Conservation (phyloP, 2,113 vertebrate species). For the Glaucidium brasilianum region DNA sequence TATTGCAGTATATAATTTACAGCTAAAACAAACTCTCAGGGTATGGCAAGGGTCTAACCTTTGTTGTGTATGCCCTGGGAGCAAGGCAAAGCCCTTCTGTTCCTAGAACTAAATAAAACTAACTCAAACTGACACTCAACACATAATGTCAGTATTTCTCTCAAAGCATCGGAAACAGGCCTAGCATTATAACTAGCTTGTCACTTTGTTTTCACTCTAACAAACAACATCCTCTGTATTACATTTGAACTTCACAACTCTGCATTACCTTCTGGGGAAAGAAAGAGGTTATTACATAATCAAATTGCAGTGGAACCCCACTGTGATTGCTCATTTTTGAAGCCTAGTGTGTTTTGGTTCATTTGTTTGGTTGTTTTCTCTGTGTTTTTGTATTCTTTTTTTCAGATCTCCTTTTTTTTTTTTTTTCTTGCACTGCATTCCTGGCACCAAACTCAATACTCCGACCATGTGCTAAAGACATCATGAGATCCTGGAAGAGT, state of each 20-base stretch:
- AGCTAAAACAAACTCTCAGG: not conserved
- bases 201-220: constrained; percentile 34
- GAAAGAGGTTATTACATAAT: constrained; percentile 46
- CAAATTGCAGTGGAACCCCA: constrained; percentile 47
- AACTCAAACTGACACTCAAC: constrained; percentile 11
- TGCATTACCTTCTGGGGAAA: constrained; percentile 34
- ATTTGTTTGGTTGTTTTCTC: constrained; percentile 49
- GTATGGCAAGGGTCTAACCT: not conserved
- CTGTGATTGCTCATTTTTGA: constrained; percentile 52
- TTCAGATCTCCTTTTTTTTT: not conserved
- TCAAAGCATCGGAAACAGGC: constrained; percentile 11
- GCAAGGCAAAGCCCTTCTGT: not conserved
- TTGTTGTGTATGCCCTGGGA: not conserved
- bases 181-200: constrained; percentile 4
- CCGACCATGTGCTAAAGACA: constrained; percentile 56
- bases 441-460: constrained; percentile 13
- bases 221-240: constrained; percentile 29
- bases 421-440: not conserved
- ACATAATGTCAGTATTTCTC: not conserved
- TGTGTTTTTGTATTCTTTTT: not conserved
- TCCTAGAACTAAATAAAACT: constrained; percentile 9
- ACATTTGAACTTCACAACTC: constrained; percentile 18
- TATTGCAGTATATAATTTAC: constrained; percentile 4
- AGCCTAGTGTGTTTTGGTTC: constrained; percentile 31
- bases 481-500: constrained; percentile 49